Evolutionary conservation across 2,888 invertebrate species (phyloP).

Genomic region (Byasa hedistus): DNA sequence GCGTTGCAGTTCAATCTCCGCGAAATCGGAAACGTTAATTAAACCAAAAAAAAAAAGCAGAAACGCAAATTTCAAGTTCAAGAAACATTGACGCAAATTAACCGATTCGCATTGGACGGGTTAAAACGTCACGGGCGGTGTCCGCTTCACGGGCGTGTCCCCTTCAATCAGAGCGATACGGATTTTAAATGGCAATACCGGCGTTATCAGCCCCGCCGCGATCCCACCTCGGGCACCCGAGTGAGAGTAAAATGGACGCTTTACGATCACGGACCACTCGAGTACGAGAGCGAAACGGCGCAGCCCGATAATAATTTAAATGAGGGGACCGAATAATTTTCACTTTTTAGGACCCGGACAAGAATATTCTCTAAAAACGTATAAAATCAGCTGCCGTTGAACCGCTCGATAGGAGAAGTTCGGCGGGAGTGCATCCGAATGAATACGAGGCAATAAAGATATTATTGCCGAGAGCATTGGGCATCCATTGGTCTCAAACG

Average conservation of each 20-base stretch:
- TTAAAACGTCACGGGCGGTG: conserved; percentile 15
- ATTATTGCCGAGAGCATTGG: conserved; percentile 32
- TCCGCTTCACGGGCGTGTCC: conserved; percentile 6
- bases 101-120: conserved; percentile 14
- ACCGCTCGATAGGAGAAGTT: conserved; percentile 30
- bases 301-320: conserved; percentile 20
- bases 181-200: conserved; percentile 5
- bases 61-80: conserved; percentile 10
- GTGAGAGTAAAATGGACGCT: conserved; percentile 18
- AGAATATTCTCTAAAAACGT: conserved; percentile 9
- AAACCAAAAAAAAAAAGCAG: conserved; percentile 4
- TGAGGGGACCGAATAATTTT: conserved; percentile 16
- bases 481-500: conserved; percentile 27
- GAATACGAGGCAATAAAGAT: conserved; percentile 34
- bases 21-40: conserved; percentile 16
- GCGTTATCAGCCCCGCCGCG: conserved; percentile 6
- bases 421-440: conserved; percentile 25
- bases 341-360: conserved; percentile 7
- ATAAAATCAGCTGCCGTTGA: conserved; percentile 20
- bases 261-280: conserved; percentile 8
- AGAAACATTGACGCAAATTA: conserved; percentile 9
- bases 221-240: not conserved
- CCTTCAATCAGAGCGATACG: conserved; percentile 16
- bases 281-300: conserved; percentile 5
- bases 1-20: conserved; percentile 17